Percentiles rank a stretch among this genome's conserved stretches.
These are phyloP conservation scores for Sesamia nonagrioides DNA, from an alignment of 1,140 invertebrate genomes.

Conservation along the genomic window DNA sequence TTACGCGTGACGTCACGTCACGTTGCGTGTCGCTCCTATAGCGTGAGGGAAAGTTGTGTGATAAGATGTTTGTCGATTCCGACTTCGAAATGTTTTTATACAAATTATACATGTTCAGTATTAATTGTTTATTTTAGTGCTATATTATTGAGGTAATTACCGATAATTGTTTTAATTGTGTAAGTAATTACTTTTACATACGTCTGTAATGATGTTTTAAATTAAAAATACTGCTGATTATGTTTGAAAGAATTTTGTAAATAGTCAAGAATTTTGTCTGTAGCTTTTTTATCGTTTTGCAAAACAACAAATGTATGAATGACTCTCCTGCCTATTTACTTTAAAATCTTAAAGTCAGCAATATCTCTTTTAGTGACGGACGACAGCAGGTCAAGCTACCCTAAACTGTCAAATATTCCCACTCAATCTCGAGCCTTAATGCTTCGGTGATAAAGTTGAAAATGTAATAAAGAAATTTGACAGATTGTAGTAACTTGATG, in stretches of 20 bases:
- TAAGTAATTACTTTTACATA: not conserved
- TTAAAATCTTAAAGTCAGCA: not conserved
- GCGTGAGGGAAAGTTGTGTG: constrained; percentile 44
- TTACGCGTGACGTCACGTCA: not conserved
- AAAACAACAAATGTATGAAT: not conserved
- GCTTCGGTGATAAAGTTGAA: too few relatives aligned
- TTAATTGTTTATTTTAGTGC: constrained; percentile 24
- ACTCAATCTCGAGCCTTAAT: too few relatives aligned
- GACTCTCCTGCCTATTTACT: not conserved
- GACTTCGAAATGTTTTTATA: constrained; percentile 17
- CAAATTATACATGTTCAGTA: not conserved
- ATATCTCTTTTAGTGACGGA: not conserved
- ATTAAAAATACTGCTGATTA: not conserved
- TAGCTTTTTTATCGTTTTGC: not conserved
- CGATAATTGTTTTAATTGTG: not conserved
- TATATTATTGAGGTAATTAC: constrained; percentile 1
- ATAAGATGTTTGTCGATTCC: constrained; percentile 30
- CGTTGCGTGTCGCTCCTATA: constrained; percentile 4
- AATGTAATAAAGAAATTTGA: too few relatives aligned
- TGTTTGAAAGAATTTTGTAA: too few relatives aligned
- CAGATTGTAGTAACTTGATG: too few relatives aligned
- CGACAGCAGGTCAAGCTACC: too few relatives aligned
- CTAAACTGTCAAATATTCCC: too few relatives aligned
- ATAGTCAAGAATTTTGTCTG: too few relatives aligned
- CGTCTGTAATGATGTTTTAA: not conserved